A percentile compares a stretch with the other conserved stretches of the same genome.
Conservation (phyloP, 2,888 invertebrate genomes). For the Mycalesis mineus region DNA sequence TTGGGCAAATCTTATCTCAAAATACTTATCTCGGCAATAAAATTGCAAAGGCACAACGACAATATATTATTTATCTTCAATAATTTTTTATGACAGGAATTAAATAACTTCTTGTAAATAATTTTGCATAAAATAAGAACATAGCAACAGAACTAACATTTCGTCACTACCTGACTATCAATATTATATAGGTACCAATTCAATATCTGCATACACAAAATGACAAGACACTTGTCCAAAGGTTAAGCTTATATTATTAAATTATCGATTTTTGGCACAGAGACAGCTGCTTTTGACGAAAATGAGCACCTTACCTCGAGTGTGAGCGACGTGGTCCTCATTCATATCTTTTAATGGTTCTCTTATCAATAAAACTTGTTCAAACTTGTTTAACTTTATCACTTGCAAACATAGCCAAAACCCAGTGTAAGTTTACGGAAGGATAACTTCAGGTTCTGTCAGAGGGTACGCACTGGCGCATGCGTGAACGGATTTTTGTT, state of each 20-base stretch:
- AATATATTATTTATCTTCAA: too few species aligned
- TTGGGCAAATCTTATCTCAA: too few species aligned
- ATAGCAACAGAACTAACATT: neutral
- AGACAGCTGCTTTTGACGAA: constrained; percentile 36
- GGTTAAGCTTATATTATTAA: constrained; percentile 70
- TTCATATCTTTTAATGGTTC: constrained; percentile 84
- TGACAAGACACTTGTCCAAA: constrained; percentile 25
- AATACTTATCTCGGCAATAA: too few species aligned
- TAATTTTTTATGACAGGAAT: too few species aligned
- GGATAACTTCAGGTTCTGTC: constrained; percentile 35
- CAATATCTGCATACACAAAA: neutral
- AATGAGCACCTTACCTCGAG: constrained; percentile 82
- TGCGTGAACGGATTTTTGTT: constrained; percentile 25
- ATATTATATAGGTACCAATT: neutral
- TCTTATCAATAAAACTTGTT: constrained; percentile 55
- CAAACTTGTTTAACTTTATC: constrained; percentile 42
- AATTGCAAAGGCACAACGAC: too few species aligned
- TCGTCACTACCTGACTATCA: neutral
- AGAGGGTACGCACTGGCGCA: constrained; percentile 27
- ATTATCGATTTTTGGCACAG: constrained; percentile 60
- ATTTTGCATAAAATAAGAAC: too few species aligned
- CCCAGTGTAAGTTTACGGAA: constrained; percentile 32
- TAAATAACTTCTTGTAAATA: too few species aligned
- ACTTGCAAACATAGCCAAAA: constrained; percentile 29
- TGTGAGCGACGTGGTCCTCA: constrained; percentile 91